Base-by-base conservation (phyloP, 2,888 invertebrate genomes). In the Morpho achilles region DNA sequence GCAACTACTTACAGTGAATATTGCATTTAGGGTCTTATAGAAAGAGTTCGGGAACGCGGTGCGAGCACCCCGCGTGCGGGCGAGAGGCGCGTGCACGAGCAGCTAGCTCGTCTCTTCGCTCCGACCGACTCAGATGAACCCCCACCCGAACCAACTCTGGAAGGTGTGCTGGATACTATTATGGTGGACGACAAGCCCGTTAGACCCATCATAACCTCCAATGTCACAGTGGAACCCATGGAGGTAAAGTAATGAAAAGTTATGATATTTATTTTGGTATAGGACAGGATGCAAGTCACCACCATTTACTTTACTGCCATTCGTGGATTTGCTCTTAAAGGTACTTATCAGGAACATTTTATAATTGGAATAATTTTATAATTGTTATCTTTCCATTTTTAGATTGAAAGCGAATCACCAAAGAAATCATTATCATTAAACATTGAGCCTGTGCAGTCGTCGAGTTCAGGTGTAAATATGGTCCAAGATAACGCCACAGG, bases 31-130 rank as follows among this genome's bases (percentile, higher is more conserved):
- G 95, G 94, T 49, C 83, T 97, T 2, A 76, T 97, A 54, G 94
- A 95, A 66, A 93, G 95, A 41, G 95, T 96, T 0, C 93, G 95
- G 43, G 95, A 95, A 74, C 92, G 94, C 44, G 95, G 95, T 0
- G 87, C 91, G 23, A 88, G 76, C 55, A 86, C 91, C 0, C 92
- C 93, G 50, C 91, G 93, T 3, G 93, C 93, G 63, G 93, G 93
- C 50, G 93, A 94, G 41, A 93, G 94, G 42, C 91, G 94, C 67
- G 94, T 95, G 70, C 95, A 95, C 69, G 95, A 96, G 67, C 96
- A 96, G 74, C 93, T 91, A 1, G 86, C 88, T 49, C 81, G 91
- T 0, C 75, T 91, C 66, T 91, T 91, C 79, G 80, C 88, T 2
- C 76, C 77, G 51, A 59, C 53, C 53, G 60, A 56, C 41, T 16